Evolutionary conservation across 30 jellyfish, hydroid and myxozoan genomes (phyloP).

Genomic region (Clytia hemisphaerica): DNA sequence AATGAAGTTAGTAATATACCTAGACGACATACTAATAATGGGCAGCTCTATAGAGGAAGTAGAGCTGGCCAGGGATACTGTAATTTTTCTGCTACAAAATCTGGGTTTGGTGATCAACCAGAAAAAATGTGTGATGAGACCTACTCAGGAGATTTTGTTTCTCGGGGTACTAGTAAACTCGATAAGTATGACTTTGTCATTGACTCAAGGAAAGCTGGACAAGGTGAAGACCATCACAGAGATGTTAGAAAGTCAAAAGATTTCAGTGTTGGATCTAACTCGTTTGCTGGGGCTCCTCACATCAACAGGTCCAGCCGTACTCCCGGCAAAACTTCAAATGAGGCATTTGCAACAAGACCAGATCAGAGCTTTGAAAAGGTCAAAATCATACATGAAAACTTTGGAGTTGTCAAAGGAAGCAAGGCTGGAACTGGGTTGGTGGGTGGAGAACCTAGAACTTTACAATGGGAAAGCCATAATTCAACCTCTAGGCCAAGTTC

Average conservation of each 20-base stretch:
- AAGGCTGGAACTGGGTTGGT: slow-evolving; percentile 11
- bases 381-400: not conserved
- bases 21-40: no score
- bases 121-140: not conserved
- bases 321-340: slow-evolving; percentile 12
- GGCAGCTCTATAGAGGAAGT: no score
- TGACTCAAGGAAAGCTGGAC: not conserved
- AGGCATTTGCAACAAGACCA: slow-evolving; percentile 5
- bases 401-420: not conserved
- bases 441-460: slow-evolving; percentile 13
- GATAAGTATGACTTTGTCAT: not conserved
- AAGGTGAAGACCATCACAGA: no score
- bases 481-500: no score
- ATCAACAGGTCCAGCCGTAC: slow-evolving; percentile 6
- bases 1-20: no score
- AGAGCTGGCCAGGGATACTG: slow-evolving; percentile 6
- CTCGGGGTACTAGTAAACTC: slow-evolving; percentile 3
- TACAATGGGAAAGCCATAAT: slow-evolving; percentile 7
- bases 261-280: not conserved
- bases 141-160: no score
- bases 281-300: slow-evolving; percentile 1
- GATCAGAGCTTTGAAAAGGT: not conserved
- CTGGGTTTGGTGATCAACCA: no score
- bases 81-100: slow-evolving; percentile 9
- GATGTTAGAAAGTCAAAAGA: slow-evolving; percentile 3